A percentile compares a stretch with the other conserved stretches of the same genome.
These are phyloP conservation scores for Cephus rjabovi DNA, from an alignment of 2,888 invertebrate species.

Conservation along the genomic window DNA sequence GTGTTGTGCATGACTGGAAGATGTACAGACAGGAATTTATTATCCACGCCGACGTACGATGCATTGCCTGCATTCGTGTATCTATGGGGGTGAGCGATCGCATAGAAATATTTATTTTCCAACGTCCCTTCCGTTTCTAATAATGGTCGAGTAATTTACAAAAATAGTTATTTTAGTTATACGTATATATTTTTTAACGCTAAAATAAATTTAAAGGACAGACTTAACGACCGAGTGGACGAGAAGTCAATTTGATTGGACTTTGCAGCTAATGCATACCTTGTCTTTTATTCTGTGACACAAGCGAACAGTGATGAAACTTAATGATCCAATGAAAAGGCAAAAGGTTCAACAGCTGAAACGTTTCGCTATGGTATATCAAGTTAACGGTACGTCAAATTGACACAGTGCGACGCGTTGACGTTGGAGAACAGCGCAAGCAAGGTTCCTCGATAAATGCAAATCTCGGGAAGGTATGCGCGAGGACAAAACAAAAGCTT, in stretches of 20 bases:
- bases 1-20: constrained; percentile 14
- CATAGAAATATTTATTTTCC: background rate
- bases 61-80: constrained; percentile 6
- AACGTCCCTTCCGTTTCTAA: background rate
- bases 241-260: background rate
- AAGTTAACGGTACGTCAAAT: constrained; percentile 14
- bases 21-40: constrained; percentile 11
- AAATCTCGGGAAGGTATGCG: background rate
- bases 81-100: constrained; percentile 16
- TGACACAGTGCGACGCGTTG: background rate
- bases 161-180: background rate
- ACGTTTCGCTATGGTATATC: constrained; percentile 14
- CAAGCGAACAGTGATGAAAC: background rate
- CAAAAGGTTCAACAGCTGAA: constrained; percentile 2
- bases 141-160: background rate
- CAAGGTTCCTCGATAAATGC: background rate
- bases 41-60: constrained; percentile 6
- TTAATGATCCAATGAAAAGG: background rate
- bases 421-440: constrained; percentile 1
- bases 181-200: background rate
- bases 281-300: background rate
- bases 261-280: background rate
- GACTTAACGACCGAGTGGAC: too few relatives aligned
- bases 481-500: constrained; percentile 11
- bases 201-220: background rate